Evolutionary conservation across 2,113 vertebrate genomes (phyloP), one percentile per base, ranked within the genome.

Genomic region (Ginglymostoma cirratum): DNA sequence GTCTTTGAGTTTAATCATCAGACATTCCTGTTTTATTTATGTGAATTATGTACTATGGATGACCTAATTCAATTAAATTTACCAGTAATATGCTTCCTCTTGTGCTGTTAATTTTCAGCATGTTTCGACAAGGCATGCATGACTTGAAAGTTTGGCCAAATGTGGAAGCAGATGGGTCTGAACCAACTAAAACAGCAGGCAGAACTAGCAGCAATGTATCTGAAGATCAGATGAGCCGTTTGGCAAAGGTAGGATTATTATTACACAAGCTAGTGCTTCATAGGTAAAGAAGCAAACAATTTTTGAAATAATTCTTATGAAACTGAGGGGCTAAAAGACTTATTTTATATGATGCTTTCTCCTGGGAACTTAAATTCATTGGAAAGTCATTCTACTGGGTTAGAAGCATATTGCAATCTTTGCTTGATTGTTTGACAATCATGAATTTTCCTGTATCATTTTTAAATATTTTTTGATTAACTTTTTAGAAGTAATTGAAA

Each of bases 71-170:
- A 90, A 90, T 90, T 90, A 34, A 52, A 72, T 30, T 72, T 95
- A 24, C 23, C 23, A 95, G 42, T 97, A 38, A 96, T 96, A 96
- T 96, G 96, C 65, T 14, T 96, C 94, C 7, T 96, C 90, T 96
- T 96, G 96, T 34, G 0, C 48, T 95, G 14, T 95, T 72, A 95
- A 95, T 95, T 95, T 76, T 70, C 96, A 99, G 99, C 96, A 99
- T 99, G 99, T 99, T 99, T 96, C 98, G 99, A 19, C 99, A 99
- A 97, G 99, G 99, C 95, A 99, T 99, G 99, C 99, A 99, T 48
- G 99, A 99, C 96, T 97, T 99, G 96, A 99, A 99, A 97, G 99
- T 99, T 89, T 99, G 99, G 99, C 99, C 99, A 15, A 99, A 98
- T 0, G 98, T 99, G 66, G 98, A 99, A 97, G 99, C 99, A 65